Evolutionary conservation across 2,797 vertebrate genomes (phyloP).

Genomic region (Pogonophryne albipinna): DNA sequence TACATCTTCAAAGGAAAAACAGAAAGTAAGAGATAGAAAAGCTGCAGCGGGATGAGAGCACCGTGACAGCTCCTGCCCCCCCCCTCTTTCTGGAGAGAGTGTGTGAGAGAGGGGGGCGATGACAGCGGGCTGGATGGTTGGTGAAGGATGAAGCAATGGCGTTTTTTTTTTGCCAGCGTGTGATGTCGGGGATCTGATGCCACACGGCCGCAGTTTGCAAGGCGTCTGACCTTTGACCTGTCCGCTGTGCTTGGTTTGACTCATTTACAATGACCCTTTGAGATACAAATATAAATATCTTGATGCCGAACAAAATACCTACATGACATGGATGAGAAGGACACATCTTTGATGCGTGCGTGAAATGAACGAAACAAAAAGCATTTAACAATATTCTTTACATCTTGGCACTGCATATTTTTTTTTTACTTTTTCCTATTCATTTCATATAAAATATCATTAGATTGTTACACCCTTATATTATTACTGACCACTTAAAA

Average conservation of each 20-base stretch:
- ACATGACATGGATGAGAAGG: conserved; percentile 45
- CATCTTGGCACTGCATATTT: conserved; percentile 98
- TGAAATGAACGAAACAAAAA: conserved; percentile 79
- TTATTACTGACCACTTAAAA: conserved; percentile 91
- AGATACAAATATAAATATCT: conserved; percentile 76
- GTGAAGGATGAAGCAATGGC: conserved; percentile 65
- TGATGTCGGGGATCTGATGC: conserved; percentile 42
- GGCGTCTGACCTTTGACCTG: conserved; percentile 52
- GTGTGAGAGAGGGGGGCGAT: conserved; percentile 44
- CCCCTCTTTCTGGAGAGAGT: conserved; percentile 60
- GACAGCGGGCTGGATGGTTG: conserved; percentile 61
- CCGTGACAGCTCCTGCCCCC: conserved; percentile 79
- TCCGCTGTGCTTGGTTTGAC: conserved; percentile 76
- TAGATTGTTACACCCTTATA: conserved; percentile 92
- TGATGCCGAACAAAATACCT: conserved; percentile 74
- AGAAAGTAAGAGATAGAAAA: conserved; percentile 67
- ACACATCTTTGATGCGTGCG: conserved; percentile 79
- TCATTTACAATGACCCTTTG: conserved; percentile 63
- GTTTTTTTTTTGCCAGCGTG: conserved; percentile 36
- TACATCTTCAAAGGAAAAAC: conserved; percentile 71
- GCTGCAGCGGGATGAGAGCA: conserved; percentile 88
- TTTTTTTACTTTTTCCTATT: conserved; percentile 77
- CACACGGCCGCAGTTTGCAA: conserved; percentile 34
- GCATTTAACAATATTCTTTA: conserved; percentile 93
- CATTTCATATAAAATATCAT: conserved; percentile 93